Percentiles rank a stretch among this genome's conserved stretches.
Conservation (phyloP, 2,113 vertebrate species). For the Eulacestoma nigropectus region DNA sequence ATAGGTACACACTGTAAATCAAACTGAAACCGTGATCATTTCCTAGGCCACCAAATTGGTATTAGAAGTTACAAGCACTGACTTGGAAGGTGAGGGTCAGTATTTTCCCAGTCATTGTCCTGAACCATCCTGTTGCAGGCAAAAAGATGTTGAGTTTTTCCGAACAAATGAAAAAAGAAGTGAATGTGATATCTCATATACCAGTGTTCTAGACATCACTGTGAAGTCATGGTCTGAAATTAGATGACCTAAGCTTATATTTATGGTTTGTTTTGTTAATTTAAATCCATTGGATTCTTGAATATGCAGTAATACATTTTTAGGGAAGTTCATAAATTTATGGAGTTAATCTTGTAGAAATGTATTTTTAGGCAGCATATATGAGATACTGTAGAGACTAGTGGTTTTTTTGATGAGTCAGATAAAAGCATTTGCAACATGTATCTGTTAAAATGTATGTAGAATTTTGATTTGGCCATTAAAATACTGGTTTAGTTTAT, state of each 20-base stretch:
- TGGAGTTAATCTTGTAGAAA: neutral
- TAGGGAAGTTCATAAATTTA: neutral
- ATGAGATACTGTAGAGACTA: neutral
- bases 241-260: neutral
- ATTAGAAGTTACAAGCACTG: neutral
- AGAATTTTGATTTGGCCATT: neutral
- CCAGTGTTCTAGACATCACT: neutral
- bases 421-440: neutral
- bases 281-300: neutral
- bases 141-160: neutral
- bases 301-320: neutral
- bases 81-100: neutral
- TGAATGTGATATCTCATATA: neutral
- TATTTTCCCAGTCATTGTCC: neutral
- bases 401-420: neutral
- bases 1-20: neutral
- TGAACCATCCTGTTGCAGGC: neutral
- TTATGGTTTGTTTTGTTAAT: neutral
- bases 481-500: neutral
- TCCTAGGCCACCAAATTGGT: neutral
- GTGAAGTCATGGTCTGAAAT: neutral
- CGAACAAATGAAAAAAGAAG: neutral
- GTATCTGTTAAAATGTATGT: neutral
- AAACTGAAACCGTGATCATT: neutral
- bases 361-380: neutral